Conservation (phyloP, 2,797 vertebrate species). For the Jordanella pulchra region DNA sequence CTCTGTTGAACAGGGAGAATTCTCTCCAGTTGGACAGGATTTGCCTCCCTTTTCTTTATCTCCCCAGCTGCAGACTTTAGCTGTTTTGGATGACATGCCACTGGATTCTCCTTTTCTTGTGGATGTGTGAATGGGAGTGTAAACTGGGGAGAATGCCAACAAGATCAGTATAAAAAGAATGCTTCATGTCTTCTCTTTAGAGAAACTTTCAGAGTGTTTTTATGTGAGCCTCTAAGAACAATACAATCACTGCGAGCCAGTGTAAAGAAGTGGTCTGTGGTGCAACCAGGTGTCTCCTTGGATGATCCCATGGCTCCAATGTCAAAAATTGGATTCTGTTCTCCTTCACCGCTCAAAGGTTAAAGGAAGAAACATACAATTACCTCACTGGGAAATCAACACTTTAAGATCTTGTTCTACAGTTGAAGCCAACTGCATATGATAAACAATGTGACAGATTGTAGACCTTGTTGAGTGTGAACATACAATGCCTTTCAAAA, state of each 20-base stretch:
- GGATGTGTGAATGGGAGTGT: constrained; percentile 47
- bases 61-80: constrained; percentile 53
- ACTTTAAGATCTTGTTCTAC: constrained; percentile 29
- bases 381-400: constrained; percentile 17
- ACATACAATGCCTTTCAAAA: not conserved
- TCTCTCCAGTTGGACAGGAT: constrained; percentile 67
- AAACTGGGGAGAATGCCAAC: constrained; percentile 31
- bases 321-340: constrained; percentile 48
- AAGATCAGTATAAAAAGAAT: constrained; percentile 54
- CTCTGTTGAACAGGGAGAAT: constrained; percentile 60
- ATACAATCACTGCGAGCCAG: constrained; percentile 56
- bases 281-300: constrained; percentile 65
- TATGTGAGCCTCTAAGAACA: constrained; percentile 56
- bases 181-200: constrained; percentile 41
- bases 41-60: constrained; percentile 66
- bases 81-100: constrained; percentile 58
- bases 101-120: constrained; percentile 44
- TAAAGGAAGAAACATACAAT: constrained; percentile 28
- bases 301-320: constrained; percentile 50
- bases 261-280: constrained; percentile 48
- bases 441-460: constrained; percentile 1
- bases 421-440: constrained; percentile 14
- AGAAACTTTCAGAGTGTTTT: constrained; percentile 39
- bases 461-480: constrained; percentile 10
- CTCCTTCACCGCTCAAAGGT: constrained; percentile 37